Percentiles rank a stretch among this genome's conserved stretches.
These are phyloP conservation scores for Zootoca vivipara DNA, from an alignment of 2,113 vertebrate species.

Conservation along the genomic window DNA sequence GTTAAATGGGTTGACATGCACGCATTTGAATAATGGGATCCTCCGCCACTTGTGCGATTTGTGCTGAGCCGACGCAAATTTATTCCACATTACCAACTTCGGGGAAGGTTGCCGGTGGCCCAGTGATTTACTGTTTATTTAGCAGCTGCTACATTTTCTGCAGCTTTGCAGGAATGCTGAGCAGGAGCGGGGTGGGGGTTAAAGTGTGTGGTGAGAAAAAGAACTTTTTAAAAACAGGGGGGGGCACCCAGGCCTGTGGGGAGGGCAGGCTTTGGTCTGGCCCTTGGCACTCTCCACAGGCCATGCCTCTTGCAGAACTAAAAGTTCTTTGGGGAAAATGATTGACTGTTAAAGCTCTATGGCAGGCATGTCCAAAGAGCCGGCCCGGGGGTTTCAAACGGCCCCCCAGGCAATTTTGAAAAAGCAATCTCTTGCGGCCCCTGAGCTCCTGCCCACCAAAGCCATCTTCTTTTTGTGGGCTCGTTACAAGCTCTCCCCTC, in stretches of 20 bases:
- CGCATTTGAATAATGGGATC: slow-evolving; percentile 46
- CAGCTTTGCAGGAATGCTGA: slow-evolving; percentile 24
- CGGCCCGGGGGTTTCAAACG: no score
- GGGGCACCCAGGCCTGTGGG: neutral
- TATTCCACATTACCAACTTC: slow-evolving; percentile 13
- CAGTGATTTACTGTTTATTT: neutral
- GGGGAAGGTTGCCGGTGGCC: slow-evolving; percentile 13
- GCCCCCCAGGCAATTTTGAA: no score
- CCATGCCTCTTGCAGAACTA: no score
- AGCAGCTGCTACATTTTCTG: neutral
- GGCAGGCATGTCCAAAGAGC: no score
- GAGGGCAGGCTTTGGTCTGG: neutral
- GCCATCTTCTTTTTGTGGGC: no score
- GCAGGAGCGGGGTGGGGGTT: neutral
- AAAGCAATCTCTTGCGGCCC: no score
- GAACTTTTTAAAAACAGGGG: neutral
- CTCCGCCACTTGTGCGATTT: slow-evolving; percentile 3
- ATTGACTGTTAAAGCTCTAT: no score
- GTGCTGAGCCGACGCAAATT: slow-evolving; percentile 56
- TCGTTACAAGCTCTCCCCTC: no score
- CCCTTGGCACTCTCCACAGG: no score
- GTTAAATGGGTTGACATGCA: neutral
- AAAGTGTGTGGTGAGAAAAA: no score
- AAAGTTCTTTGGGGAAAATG: no score
- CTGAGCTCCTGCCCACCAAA: no score